Evolutionary conservation across 1,140 invertebrate genomes (phyloP).

Genomic region (Diuraphis noxia): DNA sequence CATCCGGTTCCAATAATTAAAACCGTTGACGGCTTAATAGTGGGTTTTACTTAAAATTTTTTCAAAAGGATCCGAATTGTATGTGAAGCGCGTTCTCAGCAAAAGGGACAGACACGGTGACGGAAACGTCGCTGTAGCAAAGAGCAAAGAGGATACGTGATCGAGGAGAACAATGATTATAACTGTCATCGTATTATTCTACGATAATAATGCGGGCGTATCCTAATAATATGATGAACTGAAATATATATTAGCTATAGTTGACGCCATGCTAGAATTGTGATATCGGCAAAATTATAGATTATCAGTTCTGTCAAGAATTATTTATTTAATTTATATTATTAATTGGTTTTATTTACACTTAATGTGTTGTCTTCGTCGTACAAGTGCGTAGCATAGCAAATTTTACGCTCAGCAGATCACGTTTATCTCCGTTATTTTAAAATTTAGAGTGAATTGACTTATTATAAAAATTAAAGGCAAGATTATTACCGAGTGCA

Average conservation of each 20-base stretch:
- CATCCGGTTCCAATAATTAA: slow-evolving; percentile 41
- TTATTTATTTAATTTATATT: not conserved
- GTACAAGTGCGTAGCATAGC: too few relatives aligned
- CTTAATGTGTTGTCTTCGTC: too few relatives aligned
- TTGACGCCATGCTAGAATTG: not conserved
- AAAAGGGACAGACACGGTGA: not conserved
- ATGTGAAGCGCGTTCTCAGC: not conserved
- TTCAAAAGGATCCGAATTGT: not conserved
- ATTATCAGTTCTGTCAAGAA: not conserved
- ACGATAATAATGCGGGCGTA: not conserved
- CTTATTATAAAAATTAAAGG: too few relatives aligned
- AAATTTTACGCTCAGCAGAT: too few relatives aligned
- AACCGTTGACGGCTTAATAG: slow-evolving; percentile 5
- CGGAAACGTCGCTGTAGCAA: not conserved
- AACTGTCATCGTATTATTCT: slow-evolving; percentile 34
- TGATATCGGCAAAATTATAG: not conserved
- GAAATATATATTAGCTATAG: not conserved
- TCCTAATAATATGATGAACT: not conserved
- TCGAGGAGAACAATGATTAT: slow-evolving; percentile 5
- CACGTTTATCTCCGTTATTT: too few relatives aligned
- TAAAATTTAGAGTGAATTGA: too few relatives aligned
- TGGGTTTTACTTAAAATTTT: not conserved
- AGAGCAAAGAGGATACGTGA: not conserved
- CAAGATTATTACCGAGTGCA: too few relatives aligned
- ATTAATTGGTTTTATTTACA: not conserved